Base-by-base conservation (phyloP, 2,797 vertebrate genomes). In the Acrossocheilus fasciatus region DNA sequence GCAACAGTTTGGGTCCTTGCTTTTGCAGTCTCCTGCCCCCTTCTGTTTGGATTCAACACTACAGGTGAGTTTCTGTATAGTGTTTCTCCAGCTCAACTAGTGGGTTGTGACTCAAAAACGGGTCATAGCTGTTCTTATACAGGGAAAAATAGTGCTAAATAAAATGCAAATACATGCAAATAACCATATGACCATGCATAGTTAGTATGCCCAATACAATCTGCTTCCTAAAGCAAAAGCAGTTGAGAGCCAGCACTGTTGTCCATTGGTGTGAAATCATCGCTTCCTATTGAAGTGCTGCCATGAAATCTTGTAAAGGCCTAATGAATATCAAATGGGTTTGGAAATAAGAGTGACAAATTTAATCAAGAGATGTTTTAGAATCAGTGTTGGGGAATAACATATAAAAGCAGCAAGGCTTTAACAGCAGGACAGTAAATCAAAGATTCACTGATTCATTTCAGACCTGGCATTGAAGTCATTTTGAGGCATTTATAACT, bases 11-110 rank as follows among this genome's bases (percentile, higher is more conserved):
- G 98, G 98, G 93, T 98, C 72, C 92, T 98, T 90, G 97, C 97
- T 0, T 98, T 99, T 0, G 93, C 97, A 0, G 97, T 99, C 82
- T 99, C 98, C 4, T 98, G 97, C 88, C 98, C 98, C 73, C 96
- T 98, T 85, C 94, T 99, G 89, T 98, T 99, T 73, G 98, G 98
- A 89, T 97, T 98, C 94, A 99, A 98, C 92, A 99, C 97, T 73
- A 98, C 98, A 97, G 97, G 98, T 99, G 93, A 95, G 91, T 4
- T 57, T 17, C 64, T 68, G 17, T 30, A 34, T 66, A 66, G 62
- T 36, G 17, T 68, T 34, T 26, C 23, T 36, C 34, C 20, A 5
- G 34, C 10, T 73, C 26, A 45, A 18, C 36, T 47, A 20, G n/a
- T 20, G 18, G 45, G 34, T 18, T 77, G 20, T 68, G 39, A 20